Base-by-base conservation (phyloP, 2,888 invertebrate genomes). In the Arge pagana region DNA sequence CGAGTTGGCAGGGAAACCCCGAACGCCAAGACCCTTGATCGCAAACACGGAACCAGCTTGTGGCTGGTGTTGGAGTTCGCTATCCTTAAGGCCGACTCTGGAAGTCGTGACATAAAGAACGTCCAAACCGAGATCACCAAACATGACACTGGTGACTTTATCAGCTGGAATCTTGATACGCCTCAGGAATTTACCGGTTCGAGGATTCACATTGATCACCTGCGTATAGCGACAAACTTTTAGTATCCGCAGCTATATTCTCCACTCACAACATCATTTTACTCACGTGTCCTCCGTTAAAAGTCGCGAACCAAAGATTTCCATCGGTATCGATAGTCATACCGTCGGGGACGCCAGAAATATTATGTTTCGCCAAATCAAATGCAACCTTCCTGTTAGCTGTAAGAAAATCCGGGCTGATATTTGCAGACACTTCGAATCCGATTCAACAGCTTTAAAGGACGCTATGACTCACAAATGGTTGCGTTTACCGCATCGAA, bases 271-370 rank as follows among this genome's bases (percentile, higher is more conserved):
- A n/a, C n/a, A n/a, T n/a, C n/a, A n/a, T n/a, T n/a, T n/a, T 61
- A 76, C 82, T 78, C 74, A 90, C 85, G 71, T 83, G 81, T 55
- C 83, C 82, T 8, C 86, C 89, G 53, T 79, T 79, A 65, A 77
- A 85, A 49, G 85, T 75, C 2, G 87, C 86, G 5, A 92, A 81
- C 90, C 92, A 93, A 13, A 93, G 77, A 68, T 90, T 88, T 28
- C 85, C 90, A 50, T 88, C 83, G 3, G 78, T 78, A 66, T 93
- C 92, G 42, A 90, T 88, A 0, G 90, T 89, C 90, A 92, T 90
- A 6, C 87, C 87, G 70, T 87, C 87, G 0, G 86, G 86, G n/a
- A 77, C 55, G 2, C 86, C 85, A 4, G 79, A 71, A 6, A 86
- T 74, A 56, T 83, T 80, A 64, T 84, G 79, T 3, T 80, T 72